Evolutionary conservation across 2,888 invertebrate genomes (phyloP), one percentile per base, ranked within the genome.

Genomic region (Sylvicola fuscatus): DNA sequence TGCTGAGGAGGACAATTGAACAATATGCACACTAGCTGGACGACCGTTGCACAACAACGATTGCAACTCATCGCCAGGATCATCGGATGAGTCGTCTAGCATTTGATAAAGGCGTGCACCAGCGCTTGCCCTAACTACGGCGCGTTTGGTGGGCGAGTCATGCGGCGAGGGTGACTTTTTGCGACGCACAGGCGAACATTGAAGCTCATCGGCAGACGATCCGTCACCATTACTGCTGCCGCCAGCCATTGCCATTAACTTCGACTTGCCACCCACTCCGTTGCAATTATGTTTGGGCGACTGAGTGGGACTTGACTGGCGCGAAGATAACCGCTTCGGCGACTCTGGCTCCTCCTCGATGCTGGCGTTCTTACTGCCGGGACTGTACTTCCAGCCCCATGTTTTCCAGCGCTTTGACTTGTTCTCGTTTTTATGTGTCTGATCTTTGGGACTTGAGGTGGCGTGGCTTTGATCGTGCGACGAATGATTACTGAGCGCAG

Each of bases 321-420:
- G 45, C 27, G 48, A 47, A 28, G 43, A 28, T 6, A 46, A 45
- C 41, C 44, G 46, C 33, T 46, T 48, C 7, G 47, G 45, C 33
- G 47, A 46, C 33, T 47, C 47, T 7, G 46, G 43, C 38, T 49
- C 47, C 38, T 49, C 49, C 43, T 49, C 49, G 39, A 47, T 47
- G 35, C 47, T 49, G 8, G 46, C 45, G 4, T 45, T 45, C 36
- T 47, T 47, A 37, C 45, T 45, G 21, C 45, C 44, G n/a, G 48
- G 47, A 42, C 46, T 47, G 33, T 47, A 46, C 41, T 47, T 47
- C 46, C 47, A 47, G 14, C 47, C 46, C 49, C 49, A 49, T 15
- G 43, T 45, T 42, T 49, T 49, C 46, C 47, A 46, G 31, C 45
- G 43, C 13, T 34, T 39, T 21, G 36, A 34, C 11, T 21, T 21